phyloP scores from a whole-genome alignment of 2,797 vertebrate species.

The Danio jaintianensis region DNA sequence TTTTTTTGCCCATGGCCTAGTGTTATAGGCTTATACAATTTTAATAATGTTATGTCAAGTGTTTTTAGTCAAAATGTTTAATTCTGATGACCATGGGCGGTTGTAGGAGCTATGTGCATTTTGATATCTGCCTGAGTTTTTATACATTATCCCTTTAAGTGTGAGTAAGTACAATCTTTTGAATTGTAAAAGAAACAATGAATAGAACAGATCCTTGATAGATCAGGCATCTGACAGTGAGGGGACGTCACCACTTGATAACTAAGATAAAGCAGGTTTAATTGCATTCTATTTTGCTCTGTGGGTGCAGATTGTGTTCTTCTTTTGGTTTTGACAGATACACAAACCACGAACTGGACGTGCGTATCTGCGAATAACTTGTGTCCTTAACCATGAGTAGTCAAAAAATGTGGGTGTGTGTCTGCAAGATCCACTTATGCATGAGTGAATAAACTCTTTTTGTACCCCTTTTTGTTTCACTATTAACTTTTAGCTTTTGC shows the following conservation, averaged over 20 bases:
- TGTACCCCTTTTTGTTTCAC: background rate
- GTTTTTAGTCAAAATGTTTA: background rate
- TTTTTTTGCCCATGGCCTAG: background rate
- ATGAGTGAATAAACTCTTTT: slow-evolving; percentile 20
- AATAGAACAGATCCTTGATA: background rate
- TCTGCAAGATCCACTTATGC: slow-evolving; percentile 2
- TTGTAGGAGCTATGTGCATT: no score
- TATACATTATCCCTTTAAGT: slow-evolving; percentile 20
- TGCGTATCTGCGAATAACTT: slow-evolving; percentile 2
- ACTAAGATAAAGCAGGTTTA: slow-evolving; percentile 14
- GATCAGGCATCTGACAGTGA: slow-evolving; percentile 16
- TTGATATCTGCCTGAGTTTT: background rate
- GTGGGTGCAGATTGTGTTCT: slow-evolving; percentile 12
- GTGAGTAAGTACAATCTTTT: slow-evolving; percentile 7
- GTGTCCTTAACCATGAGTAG: background rate
- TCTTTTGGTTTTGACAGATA: slow-evolving; percentile 11
- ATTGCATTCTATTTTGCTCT: slow-evolving; percentile 15
- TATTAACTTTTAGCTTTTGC: background rate
- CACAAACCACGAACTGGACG: background rate
- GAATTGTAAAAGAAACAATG: background rate
- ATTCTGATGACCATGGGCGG: background rate
- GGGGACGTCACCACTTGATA: background rate
- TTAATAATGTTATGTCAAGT: background rate
- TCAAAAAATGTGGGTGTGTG: background rate
- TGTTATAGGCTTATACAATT: background rate